Base-by-base conservation (phyloP, 2,797 vertebrate genomes). In the Channallabes apus region DNA sequence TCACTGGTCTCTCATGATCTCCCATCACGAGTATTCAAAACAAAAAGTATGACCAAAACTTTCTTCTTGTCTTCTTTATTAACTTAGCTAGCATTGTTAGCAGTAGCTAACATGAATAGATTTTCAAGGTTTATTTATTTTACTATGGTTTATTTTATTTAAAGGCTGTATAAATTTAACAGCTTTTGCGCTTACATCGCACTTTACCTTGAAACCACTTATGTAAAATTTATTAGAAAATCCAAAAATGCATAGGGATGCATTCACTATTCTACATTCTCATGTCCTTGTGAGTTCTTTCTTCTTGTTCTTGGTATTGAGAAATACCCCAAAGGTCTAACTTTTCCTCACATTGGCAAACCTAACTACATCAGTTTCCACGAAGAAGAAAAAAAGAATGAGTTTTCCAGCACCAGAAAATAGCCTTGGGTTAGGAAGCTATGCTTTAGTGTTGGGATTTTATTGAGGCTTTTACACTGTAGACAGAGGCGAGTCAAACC, bases 351-450 rank as follows among this genome's bases (percentile, higher is more conserved):
- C 58, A 17, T 3, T 61, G 54, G 76, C 29, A 79, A 79, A 61
- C 29, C 58, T 24, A 24, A 38, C 29, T 61, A 61, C 20, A 61
- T 79, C 32, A 35, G 76, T 61, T 80, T 24, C 3, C 27, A 41
- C 9, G 24, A 1, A 27, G 59, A 46, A 62, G 29, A 11, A 64
- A 64, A 62, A 35, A 11, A 64, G 24, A 80, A 17, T n/a, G 59
- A 64, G 59, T 14, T 80, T 80, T 80, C 59, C 32, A 24, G 61
- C 6, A 27, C 22, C 35, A 59, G 59, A 46, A 80, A 80, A 80
- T 64, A 64, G 32, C 77, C 77, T 64, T 6, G 0, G 18, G 38
- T 65, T 11, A 46, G 61, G 3, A 64, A 65, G 24, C 22, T 15
- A 20, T 18, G 38, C 24, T 46, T 15, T 59, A 41, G 56, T 62